These are phyloP conservation scores for Esox niger DNA, from an alignment of 2,113 vertebrate genomes.

Conservation along the genomic window DNA sequence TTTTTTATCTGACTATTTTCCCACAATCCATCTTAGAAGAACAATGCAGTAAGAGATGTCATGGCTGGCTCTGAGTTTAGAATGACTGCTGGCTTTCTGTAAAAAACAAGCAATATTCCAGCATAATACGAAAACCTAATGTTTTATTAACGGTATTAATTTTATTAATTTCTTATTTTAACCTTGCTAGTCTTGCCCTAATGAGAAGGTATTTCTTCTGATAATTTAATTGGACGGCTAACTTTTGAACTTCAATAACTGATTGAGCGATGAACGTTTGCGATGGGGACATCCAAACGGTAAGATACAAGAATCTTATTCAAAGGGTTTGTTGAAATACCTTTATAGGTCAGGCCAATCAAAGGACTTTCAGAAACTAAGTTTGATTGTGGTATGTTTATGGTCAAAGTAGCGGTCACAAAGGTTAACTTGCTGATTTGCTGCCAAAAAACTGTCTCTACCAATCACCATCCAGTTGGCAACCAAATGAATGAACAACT, in stretches of 20 bases:
- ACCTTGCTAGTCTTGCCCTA: too few relatives aligned
- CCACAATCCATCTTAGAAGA: background rate
- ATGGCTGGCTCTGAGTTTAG: background rate
- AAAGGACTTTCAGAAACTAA: slow-evolving; percentile 22
- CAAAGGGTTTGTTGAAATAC: slow-evolving; percentile 27
- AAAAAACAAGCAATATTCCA: too few relatives aligned
- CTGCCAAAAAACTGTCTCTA: slow-evolving; percentile 4
- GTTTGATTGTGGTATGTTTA: slow-evolving; percentile 16
- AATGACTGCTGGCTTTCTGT: too few relatives aligned
- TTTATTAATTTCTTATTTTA: too few relatives aligned
- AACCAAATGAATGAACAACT: too few relatives aligned
- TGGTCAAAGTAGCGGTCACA: slow-evolving; percentile 25
- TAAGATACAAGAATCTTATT: slow-evolving; percentile 16
- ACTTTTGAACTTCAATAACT: too few relatives aligned
- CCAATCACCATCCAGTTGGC: slow-evolving; percentile 4
- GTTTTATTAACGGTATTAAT: too few relatives aligned
- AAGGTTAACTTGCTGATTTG: background rate
- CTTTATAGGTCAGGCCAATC: slow-evolving; percentile 10
- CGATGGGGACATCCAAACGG: background rate
- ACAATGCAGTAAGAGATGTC: background rate
- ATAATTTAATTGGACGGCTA: too few relatives aligned
- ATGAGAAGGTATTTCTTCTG: too few relatives aligned
- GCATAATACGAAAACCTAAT: too few relatives aligned
- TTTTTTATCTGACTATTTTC: background rate
- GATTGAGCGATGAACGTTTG: too few relatives aligned